phyloP scores from a whole-genome alignment of 2,797 vertebrate genomes.

The Anguilla marmorata region DNA sequence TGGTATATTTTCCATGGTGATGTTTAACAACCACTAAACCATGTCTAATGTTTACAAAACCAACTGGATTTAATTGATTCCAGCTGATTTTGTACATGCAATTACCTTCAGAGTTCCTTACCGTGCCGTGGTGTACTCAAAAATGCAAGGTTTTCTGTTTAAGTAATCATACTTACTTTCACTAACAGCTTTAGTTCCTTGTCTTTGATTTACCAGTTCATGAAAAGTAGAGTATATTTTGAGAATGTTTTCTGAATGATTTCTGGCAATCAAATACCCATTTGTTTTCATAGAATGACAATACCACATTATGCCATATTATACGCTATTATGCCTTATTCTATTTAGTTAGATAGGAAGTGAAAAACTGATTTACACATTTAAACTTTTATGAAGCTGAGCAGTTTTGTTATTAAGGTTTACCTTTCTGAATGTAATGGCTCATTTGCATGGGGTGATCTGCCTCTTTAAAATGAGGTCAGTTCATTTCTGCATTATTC shows the following conservation, averaged over 20 bases:
- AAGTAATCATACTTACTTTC: background rate
- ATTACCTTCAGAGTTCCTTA: background rate
- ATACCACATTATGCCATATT: background rate
- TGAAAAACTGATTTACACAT: background rate
- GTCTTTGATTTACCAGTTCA: background rate
- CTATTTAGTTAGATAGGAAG: background rate
- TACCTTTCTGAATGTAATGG: background rate
- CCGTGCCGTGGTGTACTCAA: background rate
- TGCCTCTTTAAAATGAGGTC: background rate
- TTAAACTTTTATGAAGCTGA: background rate
- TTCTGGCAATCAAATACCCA: background rate
- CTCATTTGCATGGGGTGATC: background rate
- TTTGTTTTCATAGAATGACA: background rate
- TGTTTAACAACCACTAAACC: background rate
- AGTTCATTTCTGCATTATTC: background rate
- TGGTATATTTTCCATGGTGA: background rate
- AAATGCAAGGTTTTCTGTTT: background rate
- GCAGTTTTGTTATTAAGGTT: background rate
- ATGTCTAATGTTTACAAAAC: background rate
- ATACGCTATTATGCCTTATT: no score
- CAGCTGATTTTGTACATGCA: background rate
- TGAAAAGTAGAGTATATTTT: background rate
- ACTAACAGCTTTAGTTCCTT: background rate
- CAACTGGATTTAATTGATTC: background rate
- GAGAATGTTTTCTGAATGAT: background rate